Conservation (phyloP, 2,888 invertebrate genomes). For the Lymantria monacha region DNA sequence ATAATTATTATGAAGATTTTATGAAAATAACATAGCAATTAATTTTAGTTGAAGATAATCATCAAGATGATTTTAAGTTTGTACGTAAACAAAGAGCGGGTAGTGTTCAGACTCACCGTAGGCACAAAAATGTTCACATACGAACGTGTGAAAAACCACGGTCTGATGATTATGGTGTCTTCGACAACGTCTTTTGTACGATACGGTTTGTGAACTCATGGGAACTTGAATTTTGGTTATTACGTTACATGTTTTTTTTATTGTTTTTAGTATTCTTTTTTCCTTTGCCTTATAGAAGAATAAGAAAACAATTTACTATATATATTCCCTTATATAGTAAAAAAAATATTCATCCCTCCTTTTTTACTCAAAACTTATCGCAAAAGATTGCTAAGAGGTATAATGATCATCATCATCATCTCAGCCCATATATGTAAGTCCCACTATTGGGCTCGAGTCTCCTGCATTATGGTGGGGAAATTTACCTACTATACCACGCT, state of each 20-base stretch:
- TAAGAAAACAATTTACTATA: neutral
- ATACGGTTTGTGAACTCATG: constrained; percentile 48
- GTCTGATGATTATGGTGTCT: constrained; percentile 55
- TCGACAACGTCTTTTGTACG: constrained; percentile 65
- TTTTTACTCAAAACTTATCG: no score
- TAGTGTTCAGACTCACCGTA: constrained; percentile 15
- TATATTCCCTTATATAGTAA: neutral
- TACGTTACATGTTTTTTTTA: constrained; percentile 2
- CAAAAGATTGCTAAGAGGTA: no score
- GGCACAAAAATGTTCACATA: constrained; percentile 47
- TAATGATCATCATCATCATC: no score
- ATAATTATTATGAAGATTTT: constrained; percentile 2
- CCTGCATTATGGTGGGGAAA: no score
- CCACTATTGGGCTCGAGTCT: no score
- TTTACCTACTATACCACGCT: no score
- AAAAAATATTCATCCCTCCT: neutral
- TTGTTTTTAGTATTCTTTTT: neutral
- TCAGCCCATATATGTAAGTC: no score
- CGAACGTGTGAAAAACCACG: constrained; percentile 61
- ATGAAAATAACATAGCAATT: constrained; percentile 6
- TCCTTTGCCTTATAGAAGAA: neutral
- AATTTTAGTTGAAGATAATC: constrained; percentile 15
- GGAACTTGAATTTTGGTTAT: constrained; percentile 35
- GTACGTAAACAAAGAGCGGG: constrained; percentile 20
- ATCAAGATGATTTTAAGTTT: constrained; percentile 14